Evolutionary conservation across 1,140 invertebrate genomes (phyloP).

Genomic region (Pseudomyrmex sp.): DNA sequence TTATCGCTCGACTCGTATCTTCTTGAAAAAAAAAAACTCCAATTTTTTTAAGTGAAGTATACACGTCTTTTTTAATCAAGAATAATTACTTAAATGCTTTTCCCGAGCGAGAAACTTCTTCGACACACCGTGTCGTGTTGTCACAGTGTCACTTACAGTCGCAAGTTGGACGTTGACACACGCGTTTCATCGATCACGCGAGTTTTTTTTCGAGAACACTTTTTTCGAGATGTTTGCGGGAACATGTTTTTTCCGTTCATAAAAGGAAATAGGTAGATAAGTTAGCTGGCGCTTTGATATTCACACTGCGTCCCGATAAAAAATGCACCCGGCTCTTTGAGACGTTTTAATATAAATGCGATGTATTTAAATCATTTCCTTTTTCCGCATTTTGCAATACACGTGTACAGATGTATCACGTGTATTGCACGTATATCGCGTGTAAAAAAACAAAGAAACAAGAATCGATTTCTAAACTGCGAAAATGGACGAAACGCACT

Average conservation of each 20-base stretch:
- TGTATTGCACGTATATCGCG: background rate
- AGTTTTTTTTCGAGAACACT: slow-evolving; percentile 17
- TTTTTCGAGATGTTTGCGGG: slow-evolving; percentile 1
- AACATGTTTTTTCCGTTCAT: background rate
- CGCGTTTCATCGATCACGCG: slow-evolving; percentile 50
- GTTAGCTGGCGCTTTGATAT: slow-evolving; percentile 21
- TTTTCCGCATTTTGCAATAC: background rate
- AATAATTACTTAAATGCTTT: background rate
- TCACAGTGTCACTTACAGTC: background rate
- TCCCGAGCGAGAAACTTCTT: slow-evolving; percentile 6
- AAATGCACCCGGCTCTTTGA: slow-evolving; percentile 37
- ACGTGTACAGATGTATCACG: background rate
- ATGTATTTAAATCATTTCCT: slow-evolving; percentile 25
- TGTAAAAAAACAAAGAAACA: background rate
- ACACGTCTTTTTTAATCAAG: slow-evolving; percentile 1
- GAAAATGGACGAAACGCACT: background rate
- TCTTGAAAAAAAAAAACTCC: no score
- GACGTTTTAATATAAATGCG: slow-evolving; percentile 33
- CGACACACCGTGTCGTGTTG: background rate
- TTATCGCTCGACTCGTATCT: no score
- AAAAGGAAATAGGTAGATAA: slow-evolving; percentile 47
- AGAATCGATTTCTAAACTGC: background rate
- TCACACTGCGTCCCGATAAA: background rate
- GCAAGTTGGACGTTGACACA: slow-evolving; percentile 42
- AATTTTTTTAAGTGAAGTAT: background rate